These are phyloP conservation scores for Premnoplex brunnescens DNA, from an alignment of 2,797 vertebrate species.

Conservation along the genomic window DNA sequence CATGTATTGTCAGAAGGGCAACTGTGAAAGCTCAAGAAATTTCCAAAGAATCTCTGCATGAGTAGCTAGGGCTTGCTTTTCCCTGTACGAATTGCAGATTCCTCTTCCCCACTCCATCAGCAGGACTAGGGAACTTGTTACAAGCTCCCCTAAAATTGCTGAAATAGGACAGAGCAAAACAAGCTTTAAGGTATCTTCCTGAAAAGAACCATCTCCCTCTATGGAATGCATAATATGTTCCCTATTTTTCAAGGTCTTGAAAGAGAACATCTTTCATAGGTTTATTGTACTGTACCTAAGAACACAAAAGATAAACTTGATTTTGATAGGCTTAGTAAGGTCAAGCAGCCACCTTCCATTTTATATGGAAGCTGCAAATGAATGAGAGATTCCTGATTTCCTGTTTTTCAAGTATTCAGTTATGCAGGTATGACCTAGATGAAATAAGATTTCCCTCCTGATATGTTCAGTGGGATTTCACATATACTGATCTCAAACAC, in stretches of 20 bases:
- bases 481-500: background rate
- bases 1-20: background rate
- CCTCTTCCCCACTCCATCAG: background rate
- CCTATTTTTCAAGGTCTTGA: background rate
- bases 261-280: background rate
- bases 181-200: background rate
- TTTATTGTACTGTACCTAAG: background rate
- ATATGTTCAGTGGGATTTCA: background rate
- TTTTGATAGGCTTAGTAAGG: background rate
- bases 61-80: background rate
- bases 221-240: background rate
- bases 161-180: background rate
- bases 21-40: background rate
- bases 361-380: background rate
- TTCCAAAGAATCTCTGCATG: background rate
- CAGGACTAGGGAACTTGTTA: background rate
- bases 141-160: background rate
- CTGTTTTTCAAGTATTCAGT: background rate
- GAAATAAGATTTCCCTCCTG: background rate
- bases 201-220: background rate
- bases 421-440: background rate
- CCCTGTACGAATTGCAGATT: background rate
- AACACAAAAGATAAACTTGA: background rate
- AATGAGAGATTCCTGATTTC: background rate
- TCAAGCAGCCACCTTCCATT: background rate